Evolutionary conservation across 2,888 invertebrate genomes (phyloP).

Genomic region (Pristionchus arcanus): DNA sequence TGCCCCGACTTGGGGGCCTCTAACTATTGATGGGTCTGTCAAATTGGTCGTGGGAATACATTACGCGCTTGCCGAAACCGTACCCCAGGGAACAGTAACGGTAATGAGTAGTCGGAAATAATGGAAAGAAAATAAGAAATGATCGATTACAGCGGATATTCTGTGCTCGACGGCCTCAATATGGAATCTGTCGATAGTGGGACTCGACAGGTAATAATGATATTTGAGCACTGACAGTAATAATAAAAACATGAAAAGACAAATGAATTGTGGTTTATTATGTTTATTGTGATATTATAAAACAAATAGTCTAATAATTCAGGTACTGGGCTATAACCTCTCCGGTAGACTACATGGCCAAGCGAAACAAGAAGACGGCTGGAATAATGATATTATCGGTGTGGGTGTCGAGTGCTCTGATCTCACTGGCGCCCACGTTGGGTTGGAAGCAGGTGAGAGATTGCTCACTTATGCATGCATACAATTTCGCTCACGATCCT

Average conservation of each 20-base stretch:
- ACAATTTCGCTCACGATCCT: no score
- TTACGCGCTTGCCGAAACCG: background rate
- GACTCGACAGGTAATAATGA: conserved; percentile 80
- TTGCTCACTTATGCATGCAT: no score
- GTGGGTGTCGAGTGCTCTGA: conserved; percentile 81
- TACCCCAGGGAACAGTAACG: background rate
- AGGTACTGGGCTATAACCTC: conserved; percentile 79
- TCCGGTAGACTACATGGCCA: conserved; percentile 81
- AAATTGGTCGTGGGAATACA: background rate
- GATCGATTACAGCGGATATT: conserved; percentile 79
- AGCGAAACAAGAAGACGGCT: conserved; percentile 78
- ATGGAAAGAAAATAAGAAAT: background rate
- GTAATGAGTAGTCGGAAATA: no score
- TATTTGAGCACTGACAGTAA: background rate
- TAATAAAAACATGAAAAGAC: no score
- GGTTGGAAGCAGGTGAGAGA: conserved; percentile 80
- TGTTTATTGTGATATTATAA: no score
- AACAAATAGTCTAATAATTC: background rate
- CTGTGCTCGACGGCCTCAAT: conserved; percentile 82
- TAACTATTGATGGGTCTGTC: background rate
- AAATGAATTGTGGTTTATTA: no score
- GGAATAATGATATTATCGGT: conserved; percentile 80
- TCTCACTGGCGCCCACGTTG: conserved; percentile 81
- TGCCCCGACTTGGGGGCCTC: background rate
- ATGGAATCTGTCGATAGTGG: conserved; percentile 81